Percentiles rank a stretch among this genome's conserved stretches.
These are phyloP conservation scores for Drosophila kohkoa DNA, from an alignment of 1,140 invertebrate genomes.

Conservation along the genomic window DNA sequence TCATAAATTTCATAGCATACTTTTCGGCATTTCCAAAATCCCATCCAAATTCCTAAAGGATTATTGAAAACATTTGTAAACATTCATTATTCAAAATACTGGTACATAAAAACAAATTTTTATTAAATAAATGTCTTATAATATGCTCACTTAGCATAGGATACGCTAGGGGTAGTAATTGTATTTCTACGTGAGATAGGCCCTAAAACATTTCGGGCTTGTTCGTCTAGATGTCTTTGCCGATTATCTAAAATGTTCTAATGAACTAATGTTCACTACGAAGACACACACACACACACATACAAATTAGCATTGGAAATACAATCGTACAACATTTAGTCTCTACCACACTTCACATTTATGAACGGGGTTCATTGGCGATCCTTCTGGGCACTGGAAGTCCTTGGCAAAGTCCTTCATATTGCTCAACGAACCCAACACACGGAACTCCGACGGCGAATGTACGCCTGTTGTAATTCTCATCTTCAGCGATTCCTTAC, in stretches of 20 bases:
- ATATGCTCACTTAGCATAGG: slow-evolving; percentile 56
- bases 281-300: slow-evolving; percentile 15
- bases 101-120: slow-evolving; percentile 71
- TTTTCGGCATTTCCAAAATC: neutral
- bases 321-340: slow-evolving; percentile 23
- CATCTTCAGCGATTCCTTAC: slow-evolving; percentile 89
- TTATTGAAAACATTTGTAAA: neutral
- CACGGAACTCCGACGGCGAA: slow-evolving; percentile 92
- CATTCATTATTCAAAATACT: slow-evolving; percentile 3
- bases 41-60: neutral
- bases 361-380: slow-evolving; percentile 94
- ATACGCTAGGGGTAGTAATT: slow-evolving; percentile 54
- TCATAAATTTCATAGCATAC: neutral
- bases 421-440: slow-evolving; percentile 95
- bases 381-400: slow-evolving; percentile 93
- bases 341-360: slow-evolving; percentile 94
- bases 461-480: slow-evolving; percentile 91
- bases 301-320: slow-evolving; percentile 1
- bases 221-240: slow-evolving; percentile 47
- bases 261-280: no score
- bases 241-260: slow-evolving; percentile 37
- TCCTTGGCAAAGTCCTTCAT: slow-evolving; percentile 94
- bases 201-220: slow-evolving; percentile 37
- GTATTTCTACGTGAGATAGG: slow-evolving; percentile 63
- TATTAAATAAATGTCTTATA: slow-evolving; percentile 71